Evolutionary conservation across 2,113 vertebrate genomes (phyloP), one percentile per base, ranked within the genome.

Genomic region (Sialia sialis): DNA sequence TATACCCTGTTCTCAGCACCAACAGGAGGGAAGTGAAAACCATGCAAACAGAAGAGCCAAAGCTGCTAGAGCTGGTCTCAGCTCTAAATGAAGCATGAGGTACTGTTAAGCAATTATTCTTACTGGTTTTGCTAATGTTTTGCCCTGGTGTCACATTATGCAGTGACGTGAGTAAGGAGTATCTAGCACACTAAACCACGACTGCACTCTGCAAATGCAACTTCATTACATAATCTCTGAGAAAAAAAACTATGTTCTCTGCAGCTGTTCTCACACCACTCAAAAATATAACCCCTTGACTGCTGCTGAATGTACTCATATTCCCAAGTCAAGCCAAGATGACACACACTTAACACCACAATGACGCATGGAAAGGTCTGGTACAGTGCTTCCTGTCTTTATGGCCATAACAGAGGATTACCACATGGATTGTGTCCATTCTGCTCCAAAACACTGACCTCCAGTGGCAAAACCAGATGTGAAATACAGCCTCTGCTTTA

Each of bases 351-450:
- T 25, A 90, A 79, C 78, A 95, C 78, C 89, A 59, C 89, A 95
- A 30, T 96, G 96, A 96, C 87, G 93, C 87, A 94, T 62, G 64
- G 78, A 95, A 95, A 87, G 67, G 82, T 94, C 96, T 90, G 39
- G 75, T 87, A 91, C 81, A 87, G 84, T 26, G 30, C 63, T 95
- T 93, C 94, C 91, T 9, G 84, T 46, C 87, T 51, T 89, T 43
- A 76, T n/a, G 52, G 39, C 56, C 0, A 0, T 90, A 90, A 60
- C 19, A 78, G 80, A 66, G 23, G 54, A 94, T 93, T 92, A 76
- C 58, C 66, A 81, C 86, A 78, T 12, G 63, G 34, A 51, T 43
- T 49, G 5, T 15, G 27, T 34, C 59, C 39, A 9, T 94, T 94
- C 38, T 0, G 4, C 87, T 97, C 93, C 89, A 94, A 94, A 93